phyloP scores from a whole-genome alignment of 2,113 vertebrate species.

The Gadus chalcogrammus region DNA sequence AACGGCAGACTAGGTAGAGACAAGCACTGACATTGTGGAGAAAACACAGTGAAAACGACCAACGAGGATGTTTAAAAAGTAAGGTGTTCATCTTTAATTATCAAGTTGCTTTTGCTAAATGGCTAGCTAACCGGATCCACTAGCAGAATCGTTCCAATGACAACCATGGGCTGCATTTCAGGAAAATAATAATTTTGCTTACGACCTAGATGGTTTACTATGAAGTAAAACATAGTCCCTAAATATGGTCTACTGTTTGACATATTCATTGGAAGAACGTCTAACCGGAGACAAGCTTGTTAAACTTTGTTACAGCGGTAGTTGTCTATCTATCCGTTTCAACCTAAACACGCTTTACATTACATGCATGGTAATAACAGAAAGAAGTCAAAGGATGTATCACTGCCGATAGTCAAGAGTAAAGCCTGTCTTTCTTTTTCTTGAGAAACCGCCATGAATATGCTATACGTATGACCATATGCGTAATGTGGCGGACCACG shows the following conservation, averaged over 20 bases:
- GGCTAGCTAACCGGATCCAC: not conserved
- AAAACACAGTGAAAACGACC: conserved; percentile 17
- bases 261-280: not conserved
- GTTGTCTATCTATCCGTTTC: too few relatives aligned
- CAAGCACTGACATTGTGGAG: conserved; percentile 1
- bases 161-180: not conserved
- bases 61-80: conserved; percentile 80
- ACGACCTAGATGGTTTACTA: not conserved
- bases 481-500: too few relatives aligned
- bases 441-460: too few relatives aligned
- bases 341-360: too few relatives aligned
- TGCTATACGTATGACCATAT: too few relatives aligned
- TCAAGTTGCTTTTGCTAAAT: not conserved
- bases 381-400: too few relatives aligned
- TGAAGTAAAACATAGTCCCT: not conserved
- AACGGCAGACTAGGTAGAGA: not conserved
- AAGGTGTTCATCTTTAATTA: conserved; percentile 15
- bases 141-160: too few relatives aligned
- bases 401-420: too few relatives aligned
- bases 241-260: not conserved
- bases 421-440: too few relatives aligned
- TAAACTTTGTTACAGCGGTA: too few relatives aligned
- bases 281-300: too few relatives aligned
- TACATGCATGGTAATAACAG: too few relatives aligned
- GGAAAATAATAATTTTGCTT: not conserved